Evolutionary conservation across 2,113 vertebrate genomes (phyloP).

Genomic region (Lanius collurio): DNA sequence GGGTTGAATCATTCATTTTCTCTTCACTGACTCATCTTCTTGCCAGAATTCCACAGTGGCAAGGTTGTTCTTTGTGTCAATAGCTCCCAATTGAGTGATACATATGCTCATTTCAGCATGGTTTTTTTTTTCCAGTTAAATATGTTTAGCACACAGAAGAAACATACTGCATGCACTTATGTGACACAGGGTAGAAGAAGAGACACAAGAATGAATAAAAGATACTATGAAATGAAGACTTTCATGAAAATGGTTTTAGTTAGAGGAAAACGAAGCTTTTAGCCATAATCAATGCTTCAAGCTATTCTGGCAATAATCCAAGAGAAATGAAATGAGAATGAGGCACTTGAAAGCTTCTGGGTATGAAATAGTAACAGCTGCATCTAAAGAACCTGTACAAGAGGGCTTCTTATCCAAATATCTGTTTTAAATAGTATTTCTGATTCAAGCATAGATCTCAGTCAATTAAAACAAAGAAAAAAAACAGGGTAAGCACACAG

Average conservation of each 20-base stretch:
- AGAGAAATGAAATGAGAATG: conserved; percentile 53
- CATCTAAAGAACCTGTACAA: neutral
- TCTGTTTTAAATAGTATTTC: conserved; percentile 34
- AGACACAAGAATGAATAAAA: neutral
- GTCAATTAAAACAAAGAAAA: conserved; percentile 16
- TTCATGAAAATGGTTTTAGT: neutral
- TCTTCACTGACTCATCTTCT: neutral
- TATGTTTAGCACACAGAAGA: neutral
- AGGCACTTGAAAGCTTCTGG: conserved; percentile 45
- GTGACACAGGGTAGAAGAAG: neutral
- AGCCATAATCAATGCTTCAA: conserved; percentile 31
- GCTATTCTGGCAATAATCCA: conserved; percentile 53
- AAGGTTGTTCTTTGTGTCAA: neutral
- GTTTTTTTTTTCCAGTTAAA: neutral
- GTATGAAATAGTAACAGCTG: conserved; percentile 64
- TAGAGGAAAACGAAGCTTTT: conserved; percentile 33
- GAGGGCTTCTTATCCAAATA: conserved; percentile 17
- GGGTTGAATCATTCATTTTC: neutral
- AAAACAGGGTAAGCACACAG: neutral
- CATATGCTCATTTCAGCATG: neutral
- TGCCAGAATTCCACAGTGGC: neutral
- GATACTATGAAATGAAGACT: neutral
- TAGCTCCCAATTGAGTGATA: neutral
- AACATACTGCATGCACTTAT: neutral
- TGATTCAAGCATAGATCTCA: neutral